phyloP scores from a whole-genome alignment of 2,113 vertebrate species.

The Neolamprologus fasciatus region DNA sequence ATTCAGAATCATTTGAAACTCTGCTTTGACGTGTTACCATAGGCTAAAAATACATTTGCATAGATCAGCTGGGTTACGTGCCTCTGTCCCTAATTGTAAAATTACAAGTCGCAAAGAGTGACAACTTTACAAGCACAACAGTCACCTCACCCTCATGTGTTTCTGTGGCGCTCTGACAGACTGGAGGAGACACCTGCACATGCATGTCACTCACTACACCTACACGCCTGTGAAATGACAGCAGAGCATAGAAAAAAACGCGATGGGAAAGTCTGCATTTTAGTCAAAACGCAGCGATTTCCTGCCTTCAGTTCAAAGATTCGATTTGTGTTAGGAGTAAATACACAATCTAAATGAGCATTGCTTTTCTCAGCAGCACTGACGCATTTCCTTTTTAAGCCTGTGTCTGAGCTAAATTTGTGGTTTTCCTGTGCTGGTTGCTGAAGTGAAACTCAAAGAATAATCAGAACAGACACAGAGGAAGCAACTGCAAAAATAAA shows the following conservation, averaged over 20 bases:
- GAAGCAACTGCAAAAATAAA: conserved; percentile 14
- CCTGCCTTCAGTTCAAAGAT: background rate
- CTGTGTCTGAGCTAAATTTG: conserved; percentile 20
- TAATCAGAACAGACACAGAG: conserved; percentile 28
- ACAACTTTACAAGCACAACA: background rate
- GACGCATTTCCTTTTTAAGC: conserved; percentile 47
- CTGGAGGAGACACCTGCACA: conserved; percentile 1
- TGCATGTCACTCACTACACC: background rate
- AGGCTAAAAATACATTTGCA: conserved; percentile 9
- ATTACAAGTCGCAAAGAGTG: background rate
- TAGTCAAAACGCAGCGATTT: background rate
- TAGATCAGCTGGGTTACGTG: background rate
- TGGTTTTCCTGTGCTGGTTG: conserved; percentile 50
- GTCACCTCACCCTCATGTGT: background rate
- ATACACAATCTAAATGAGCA: background rate
- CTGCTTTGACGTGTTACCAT: background rate
- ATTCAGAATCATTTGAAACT: background rate
- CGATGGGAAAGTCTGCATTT: background rate
- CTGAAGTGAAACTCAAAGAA: conserved; percentile 46
- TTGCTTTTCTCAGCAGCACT: conserved; percentile 10
- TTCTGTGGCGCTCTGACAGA: background rate
- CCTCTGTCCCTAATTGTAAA: background rate
- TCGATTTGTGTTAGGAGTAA: background rate
- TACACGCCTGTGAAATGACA: background rate
- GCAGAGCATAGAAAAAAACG: background rate